These are phyloP conservation scores for Atherinosoma microstoma DNA, from an alignment of 2,797 vertebrate species.

Conservation along the genomic window DNA sequence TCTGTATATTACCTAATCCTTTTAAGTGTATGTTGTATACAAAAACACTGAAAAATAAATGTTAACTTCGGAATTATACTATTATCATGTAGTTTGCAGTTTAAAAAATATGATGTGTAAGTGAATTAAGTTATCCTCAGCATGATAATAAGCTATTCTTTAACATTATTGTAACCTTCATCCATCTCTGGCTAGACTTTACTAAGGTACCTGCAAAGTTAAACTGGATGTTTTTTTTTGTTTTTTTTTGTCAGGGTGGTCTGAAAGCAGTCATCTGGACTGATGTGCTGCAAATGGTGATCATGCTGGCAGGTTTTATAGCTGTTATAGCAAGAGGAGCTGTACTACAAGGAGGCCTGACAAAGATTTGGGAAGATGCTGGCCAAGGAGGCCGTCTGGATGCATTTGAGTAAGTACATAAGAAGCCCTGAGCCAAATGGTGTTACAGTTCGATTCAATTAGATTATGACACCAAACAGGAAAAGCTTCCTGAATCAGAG, in stretches of 20 bases:
- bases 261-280: conserved; percentile 90
- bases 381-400: conserved; percentile 77
- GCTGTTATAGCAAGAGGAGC: conserved; percentile 83
- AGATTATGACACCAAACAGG: not conserved
- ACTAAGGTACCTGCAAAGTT: not conserved
- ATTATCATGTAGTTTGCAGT: not conserved
- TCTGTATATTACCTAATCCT: not conserved
- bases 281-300: conserved; percentile 86
- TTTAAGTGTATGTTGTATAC: not conserved
- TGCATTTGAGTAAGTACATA: conserved; percentile 77
- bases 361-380: conserved; percentile 81
- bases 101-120: not conserved
- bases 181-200: not conserved
- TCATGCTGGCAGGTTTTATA: conserved; percentile 86
- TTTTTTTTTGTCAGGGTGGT: conserved; percentile 79
- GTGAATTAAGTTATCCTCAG: not conserved
- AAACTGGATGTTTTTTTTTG: conserved; percentile 2
- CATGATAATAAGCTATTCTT: not conserved
- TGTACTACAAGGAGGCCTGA: conserved; percentile 80
- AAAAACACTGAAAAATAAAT: too few species aligned
- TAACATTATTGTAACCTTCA: not conserved
- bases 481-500: not conserved
- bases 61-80: too few species aligned
- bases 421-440: not conserved
- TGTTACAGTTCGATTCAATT: conserved; percentile 4